phyloP scores from a whole-genome alignment of 37 sponge, comb jelly and placozoan genomes.

The Cliona cf. orientalis region DNA sequence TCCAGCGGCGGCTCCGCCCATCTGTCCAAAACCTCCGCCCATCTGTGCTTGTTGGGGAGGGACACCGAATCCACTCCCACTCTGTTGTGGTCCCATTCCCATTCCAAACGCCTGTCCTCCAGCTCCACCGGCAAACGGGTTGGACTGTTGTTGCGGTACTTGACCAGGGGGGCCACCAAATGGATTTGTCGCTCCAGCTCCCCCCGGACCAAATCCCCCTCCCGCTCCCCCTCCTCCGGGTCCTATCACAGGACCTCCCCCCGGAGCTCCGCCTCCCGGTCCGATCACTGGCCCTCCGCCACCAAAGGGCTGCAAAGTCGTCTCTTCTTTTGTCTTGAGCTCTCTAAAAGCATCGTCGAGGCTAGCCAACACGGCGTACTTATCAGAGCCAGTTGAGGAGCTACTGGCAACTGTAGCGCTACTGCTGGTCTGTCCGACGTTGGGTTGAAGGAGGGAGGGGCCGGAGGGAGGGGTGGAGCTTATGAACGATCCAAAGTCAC shows the following conservation, averaged over 20 bases:
- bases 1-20: conserved; percentile 2
- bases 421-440: not conserved
- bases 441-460: not conserved
- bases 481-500: conserved; percentile 69
- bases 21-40: not conserved
- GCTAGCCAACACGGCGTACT: conserved; percentile 69
- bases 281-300: no score
- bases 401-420: not conserved
- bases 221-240: no score
- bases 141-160: conserved; percentile 7
- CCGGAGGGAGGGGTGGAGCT: not conserved
- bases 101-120: not conserved
- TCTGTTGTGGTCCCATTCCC: not conserved
- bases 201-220: conserved; percentile 9
- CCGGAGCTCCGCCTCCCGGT: no score
- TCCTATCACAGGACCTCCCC: no score
- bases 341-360: conserved; percentile 64
- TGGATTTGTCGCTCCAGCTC: conserved; percentile 21
- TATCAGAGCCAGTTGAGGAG: conserved; percentile 32
- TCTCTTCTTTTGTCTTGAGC: conserved; percentile 50
- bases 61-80: not conserved
- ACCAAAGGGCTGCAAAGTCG: not conserved
- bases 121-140: not conserved
- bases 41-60: not conserved
- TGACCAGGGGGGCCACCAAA: conserved; percentile 13